These are phyloP conservation scores for Calephelis virginiensis DNA, from an alignment of 1,140 invertebrate species.

Conservation along the genomic window DNA sequence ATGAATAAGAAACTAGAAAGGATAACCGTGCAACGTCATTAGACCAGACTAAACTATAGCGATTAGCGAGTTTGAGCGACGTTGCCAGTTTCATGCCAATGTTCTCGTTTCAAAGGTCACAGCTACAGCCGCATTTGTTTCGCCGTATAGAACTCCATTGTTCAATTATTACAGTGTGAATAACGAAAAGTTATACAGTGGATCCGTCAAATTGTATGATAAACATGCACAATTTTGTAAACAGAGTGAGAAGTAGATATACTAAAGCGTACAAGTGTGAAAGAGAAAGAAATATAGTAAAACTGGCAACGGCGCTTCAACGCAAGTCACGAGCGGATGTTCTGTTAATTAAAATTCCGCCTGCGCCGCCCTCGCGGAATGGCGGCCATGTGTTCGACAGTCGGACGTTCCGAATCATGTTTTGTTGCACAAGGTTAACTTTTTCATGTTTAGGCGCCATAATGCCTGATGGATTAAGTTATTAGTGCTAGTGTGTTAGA, in stretches of 20 bases:
- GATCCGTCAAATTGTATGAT: constrained; percentile 42
- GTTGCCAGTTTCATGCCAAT: constrained; percentile 63
- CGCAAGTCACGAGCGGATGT: constrained; percentile 75
- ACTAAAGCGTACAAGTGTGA: constrained; percentile 38
- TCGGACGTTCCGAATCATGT: constrained; percentile 73
- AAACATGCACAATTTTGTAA: constrained; percentile 43
- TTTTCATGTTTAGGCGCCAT: constrained; percentile 54
- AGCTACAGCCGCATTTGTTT: constrained; percentile 47
- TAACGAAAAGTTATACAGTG: constrained; percentile 36
- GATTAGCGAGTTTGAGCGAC: constrained; percentile 63
- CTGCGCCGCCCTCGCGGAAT: constrained; percentile 76
- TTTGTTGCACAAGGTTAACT: constrained; percentile 76
- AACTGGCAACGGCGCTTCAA: constrained; percentile 65
- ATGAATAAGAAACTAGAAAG: constrained; percentile 75
- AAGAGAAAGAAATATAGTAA: constrained; percentile 49
- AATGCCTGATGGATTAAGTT: constrained; percentile 51
- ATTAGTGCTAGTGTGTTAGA: constrained; percentile 61
- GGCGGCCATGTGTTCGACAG: constrained; percentile 74
- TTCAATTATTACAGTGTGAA: constrained; percentile 38
- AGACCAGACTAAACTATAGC: constrained; percentile 52
- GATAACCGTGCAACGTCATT: constrained; percentile 74
- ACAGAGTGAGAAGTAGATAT: constrained; percentile 39
- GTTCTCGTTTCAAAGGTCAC: constrained; percentile 59
- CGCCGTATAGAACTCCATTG: constrained; percentile 49
- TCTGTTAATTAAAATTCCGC: constrained; percentile 79